Base-by-base conservation (phyloP, 92 coral and sea anemone species). In the Heliopora coerulea region DNA sequence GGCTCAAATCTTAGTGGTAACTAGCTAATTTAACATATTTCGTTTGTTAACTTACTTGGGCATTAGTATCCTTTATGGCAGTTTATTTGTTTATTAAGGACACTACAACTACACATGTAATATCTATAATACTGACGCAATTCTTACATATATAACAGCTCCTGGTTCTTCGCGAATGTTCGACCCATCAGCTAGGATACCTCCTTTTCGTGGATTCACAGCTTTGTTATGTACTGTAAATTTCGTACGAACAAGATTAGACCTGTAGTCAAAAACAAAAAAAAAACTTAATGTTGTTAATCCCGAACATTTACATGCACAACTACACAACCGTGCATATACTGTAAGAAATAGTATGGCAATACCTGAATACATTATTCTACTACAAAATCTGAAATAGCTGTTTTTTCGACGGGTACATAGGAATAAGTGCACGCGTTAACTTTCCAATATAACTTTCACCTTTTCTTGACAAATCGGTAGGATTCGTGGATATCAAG, bases 381-480 rank as follows among this genome's bases (percentile, higher is more conserved):
- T n/a, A n/a, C n/a, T n/a, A n/a, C n/a, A n/a, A n/a, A n/a, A n/a
- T n/a, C n/a, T n/a, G n/a, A n/a, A n/a, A n/a, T n/a, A n/a, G n/a
- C n/a, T n/a, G n/a, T n/a, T n/a, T n/a, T n/a, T n/a, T n/a, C n/a
- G n/a, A n/a, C n/a, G n/a, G n/a, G n/a, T n/a, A 4, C 42, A 37
- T 37, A 4, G 42, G 42, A 37, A 11, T 37, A 37, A 37, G 11
- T 4, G 42, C 42, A 11, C 42, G 79, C 93, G 89, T 82, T 56
- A 93, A 79, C 78, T 93, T 93, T 48, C 98, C 98, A 24, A 88
- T 87, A 57, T 89, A 93, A 68, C 98, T 93, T 75, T 93, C 98
- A 12, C 98, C 98, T 44, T 91, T 91, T 68, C 98, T 89, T 26
- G 98, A 93, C 68, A 93, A 78, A 64, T 93, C 98, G 11, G 98